Evolutionary conservation across 2,113 vertebrate species (phyloP).

Genomic region (Meriones unguiculatus): DNA sequence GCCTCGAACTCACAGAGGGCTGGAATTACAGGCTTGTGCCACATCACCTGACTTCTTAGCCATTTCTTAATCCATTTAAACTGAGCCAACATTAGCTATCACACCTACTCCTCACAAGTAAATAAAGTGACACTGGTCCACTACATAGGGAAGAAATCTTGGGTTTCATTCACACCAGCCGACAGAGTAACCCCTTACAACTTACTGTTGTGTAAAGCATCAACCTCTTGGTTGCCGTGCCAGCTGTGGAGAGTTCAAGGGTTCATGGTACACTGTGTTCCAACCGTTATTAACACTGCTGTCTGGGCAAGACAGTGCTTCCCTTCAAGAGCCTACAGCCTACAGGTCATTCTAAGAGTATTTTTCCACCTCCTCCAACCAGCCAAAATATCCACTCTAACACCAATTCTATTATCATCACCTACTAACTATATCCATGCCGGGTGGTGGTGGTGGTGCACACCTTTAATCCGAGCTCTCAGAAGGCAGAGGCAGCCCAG

Average conservation of each 20-base stretch:
- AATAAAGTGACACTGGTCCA: background rate
- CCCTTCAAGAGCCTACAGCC: background rate
- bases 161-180: background rate
- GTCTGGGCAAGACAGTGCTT: background rate
- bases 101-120: background rate
- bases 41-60: background rate
- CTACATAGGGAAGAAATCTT: background rate
- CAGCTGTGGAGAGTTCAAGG: background rate
- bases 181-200: background rate
- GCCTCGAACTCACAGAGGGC: too few relatives aligned
- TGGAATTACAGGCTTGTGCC: too few relatives aligned
- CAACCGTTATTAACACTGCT: background rate
- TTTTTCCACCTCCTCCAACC: background rate
- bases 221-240: background rate
- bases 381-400: background rate
- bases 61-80: background rate
- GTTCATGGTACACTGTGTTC: background rate
- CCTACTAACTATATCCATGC: background rate
- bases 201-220: background rate
- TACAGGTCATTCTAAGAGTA: background rate
- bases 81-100: background rate
- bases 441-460: too few relatives aligned
- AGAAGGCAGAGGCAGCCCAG: too few relatives aligned
- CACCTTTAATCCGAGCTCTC: too few relatives aligned
- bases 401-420: background rate